Conservation (phyloP, 2,888 invertebrate genomes). For the Sphaerophoria rueppellii region DNA sequence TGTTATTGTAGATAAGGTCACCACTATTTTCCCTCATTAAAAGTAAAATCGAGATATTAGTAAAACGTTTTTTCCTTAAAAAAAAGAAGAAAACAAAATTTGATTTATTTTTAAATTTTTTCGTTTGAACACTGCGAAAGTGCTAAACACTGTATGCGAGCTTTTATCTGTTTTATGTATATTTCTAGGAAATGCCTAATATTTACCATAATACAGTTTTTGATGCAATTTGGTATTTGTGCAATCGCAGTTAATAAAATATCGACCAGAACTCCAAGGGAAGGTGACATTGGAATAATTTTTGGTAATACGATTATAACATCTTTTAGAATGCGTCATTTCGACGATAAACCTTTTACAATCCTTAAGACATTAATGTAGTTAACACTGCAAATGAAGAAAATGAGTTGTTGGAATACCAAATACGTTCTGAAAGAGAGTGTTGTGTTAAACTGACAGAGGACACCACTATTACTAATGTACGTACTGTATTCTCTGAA, state of each 20-base stretch:
- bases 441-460: conserved; percentile 77
- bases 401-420: conserved; percentile 75
- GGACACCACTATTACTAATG: conserved; percentile 63
- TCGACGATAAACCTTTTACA: too few species aligned
- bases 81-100: too few species aligned
- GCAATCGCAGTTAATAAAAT: conserved; percentile 73
- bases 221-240: background rate
- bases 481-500: conserved; percentile 37
- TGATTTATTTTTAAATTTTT: too few species aligned
- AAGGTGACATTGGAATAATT: conserved; percentile 79
- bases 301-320: conserved; percentile 76
- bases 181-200: too few species aligned
- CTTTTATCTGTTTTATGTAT: too few species aligned
- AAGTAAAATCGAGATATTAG: too few species aligned
- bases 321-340: too few species aligned
- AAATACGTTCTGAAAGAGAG: conserved; percentile 76
- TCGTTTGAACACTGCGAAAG: too few species aligned
- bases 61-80: too few species aligned
- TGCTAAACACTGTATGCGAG: too few species aligned
- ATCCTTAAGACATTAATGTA: conserved; percentile 77
- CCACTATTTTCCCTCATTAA: too few species aligned
- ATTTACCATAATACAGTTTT: background rate
- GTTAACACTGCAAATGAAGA: conserved; percentile 72
- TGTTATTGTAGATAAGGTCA: too few species aligned
- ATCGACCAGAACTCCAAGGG: conserved; percentile 77